phyloP scores from a whole-genome alignment of 2,888 invertebrate genomes.

The Boloria selene region DNA sequence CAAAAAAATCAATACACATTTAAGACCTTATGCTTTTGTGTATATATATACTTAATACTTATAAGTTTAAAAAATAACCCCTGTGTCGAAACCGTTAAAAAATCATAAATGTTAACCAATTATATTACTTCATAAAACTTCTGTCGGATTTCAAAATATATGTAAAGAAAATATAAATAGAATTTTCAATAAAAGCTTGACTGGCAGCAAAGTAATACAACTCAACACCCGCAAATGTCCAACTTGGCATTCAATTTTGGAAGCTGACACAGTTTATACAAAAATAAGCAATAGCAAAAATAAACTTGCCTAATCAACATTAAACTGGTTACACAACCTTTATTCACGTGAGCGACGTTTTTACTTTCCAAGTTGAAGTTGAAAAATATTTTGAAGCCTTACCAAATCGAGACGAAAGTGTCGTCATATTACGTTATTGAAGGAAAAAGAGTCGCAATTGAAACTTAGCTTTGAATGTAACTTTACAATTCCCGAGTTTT shows the following conservation, averaged over 20 bases:
- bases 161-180: slow-evolving; percentile 24
- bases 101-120: not conserved
- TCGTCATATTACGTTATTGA: slow-evolving; percentile 36
- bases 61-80: not conserved
- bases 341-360: slow-evolving; percentile 53
- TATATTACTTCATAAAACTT: slow-evolving; percentile 5
- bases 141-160: slow-evolving; percentile 19
- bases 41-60: too few species aligned
- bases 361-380: slow-evolving; percentile 53
- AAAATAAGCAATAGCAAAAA: slow-evolving; percentile 47
- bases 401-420: slow-evolving; percentile 42
- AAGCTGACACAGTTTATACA: slow-evolving; percentile 43
- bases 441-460: slow-evolving; percentile 39
- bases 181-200: slow-evolving; percentile 21
- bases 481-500: slow-evolving; percentile 17
- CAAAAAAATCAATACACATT: too few species aligned
- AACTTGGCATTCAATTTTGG: slow-evolving; percentile 43
- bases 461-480: slow-evolving; percentile 9
- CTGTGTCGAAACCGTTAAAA: slow-evolving; percentile 6
- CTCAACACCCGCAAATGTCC: slow-evolving; percentile 30
- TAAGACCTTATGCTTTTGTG: too few species aligned
- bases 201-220: slow-evolving; percentile 30
- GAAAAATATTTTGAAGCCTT: slow-evolving; percentile 48
- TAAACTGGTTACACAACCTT: slow-evolving; percentile 47
- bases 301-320: slow-evolving; percentile 50